Percentiles rank a stretch among this genome's conserved stretches.
Evolutionary conservation across 2,888 invertebrate genomes (phyloP).

Genomic region (Hoplodrina ambigua): DNA sequence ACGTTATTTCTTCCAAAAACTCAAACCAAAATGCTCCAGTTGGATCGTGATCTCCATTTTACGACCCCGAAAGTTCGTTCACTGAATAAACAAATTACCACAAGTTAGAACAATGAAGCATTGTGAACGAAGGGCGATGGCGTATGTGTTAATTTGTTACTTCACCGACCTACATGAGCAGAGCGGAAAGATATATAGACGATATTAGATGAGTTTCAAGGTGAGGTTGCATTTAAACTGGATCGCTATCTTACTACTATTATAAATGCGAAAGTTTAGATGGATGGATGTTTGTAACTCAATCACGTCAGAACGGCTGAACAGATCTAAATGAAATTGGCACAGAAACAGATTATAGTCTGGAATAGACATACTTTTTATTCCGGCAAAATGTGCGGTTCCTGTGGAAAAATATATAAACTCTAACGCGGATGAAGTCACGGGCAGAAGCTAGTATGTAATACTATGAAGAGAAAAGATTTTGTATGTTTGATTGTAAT

Average conservation of each 20-base stretch:
- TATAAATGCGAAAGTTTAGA: too few species aligned
- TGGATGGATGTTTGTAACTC: too few species aligned
- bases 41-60: constrained; percentile 61
- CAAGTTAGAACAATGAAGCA: constrained; percentile 72
- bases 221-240: constrained; percentile 23
- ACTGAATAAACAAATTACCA: constrained; percentile 69
- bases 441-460: too few species aligned
- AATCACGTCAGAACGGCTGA: too few species aligned
- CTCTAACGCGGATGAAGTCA: too few species aligned
- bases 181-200: constrained; percentile 56
- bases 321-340: too few species aligned
- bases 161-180: constrained; percentile 64
- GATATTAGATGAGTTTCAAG: constrained; percentile 51
- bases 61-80: constrained; percentile 63
- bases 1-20: constrained; percentile 12
- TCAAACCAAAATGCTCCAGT: constrained; percentile 48
- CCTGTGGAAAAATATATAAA: too few species aligned
- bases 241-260: constrained; percentile 5
- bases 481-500: too few species aligned
- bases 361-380: too few species aligned
- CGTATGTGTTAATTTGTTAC: constrained; percentile 74
- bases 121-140: constrained; percentile 70
- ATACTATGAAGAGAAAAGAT: too few species aligned
- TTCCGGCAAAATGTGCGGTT: too few species aligned
- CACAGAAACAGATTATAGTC: too few species aligned